A percentile compares a stretch with the other conserved stretches of the same genome.
phyloP scores from a whole-genome alignment of 2,113 vertebrate species.

The Pardalotus punctatus region DNA sequence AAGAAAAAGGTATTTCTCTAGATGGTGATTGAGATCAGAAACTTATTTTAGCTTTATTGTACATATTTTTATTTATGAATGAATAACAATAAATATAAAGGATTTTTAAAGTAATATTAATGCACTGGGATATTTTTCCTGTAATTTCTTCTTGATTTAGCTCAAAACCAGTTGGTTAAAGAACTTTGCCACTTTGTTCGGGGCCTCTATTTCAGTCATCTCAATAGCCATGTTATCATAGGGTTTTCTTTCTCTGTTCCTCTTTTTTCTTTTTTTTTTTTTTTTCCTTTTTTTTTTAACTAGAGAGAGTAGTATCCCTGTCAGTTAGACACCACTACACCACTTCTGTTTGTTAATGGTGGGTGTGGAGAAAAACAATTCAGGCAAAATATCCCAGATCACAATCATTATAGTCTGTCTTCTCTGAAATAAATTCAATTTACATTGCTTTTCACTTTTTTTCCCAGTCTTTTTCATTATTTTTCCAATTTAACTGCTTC shows the following conservation, averaged over 20 bases:
- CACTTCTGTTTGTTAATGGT: background rate
- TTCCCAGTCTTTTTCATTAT: fast-evolving
- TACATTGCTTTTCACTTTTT: background rate
- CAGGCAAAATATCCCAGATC: background rate
- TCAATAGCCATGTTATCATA: background rate
- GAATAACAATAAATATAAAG: background rate
- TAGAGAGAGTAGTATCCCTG: background rate
- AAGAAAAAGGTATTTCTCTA: background rate
- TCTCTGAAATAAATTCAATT: background rate
- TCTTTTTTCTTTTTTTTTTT: background rate
- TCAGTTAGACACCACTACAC: background rate
- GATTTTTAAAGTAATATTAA: background rate
- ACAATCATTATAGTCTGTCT: background rate
- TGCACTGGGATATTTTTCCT: background rate
- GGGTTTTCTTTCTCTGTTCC: background rate
- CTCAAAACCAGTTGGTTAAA: background rate
- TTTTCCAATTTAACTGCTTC: background rate
- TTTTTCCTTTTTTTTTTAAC: background rate
- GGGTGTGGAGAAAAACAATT: background rate
- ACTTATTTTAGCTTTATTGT: background rate
- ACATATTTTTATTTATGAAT: background rate
- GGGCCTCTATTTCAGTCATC: background rate
- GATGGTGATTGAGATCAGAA: background rate
- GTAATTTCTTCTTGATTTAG: background rate
- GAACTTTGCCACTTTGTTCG: fast-evolving